Conservation (phyloP, 2,888 invertebrate species). For the Aphidoletes aphidimyza region DNA sequence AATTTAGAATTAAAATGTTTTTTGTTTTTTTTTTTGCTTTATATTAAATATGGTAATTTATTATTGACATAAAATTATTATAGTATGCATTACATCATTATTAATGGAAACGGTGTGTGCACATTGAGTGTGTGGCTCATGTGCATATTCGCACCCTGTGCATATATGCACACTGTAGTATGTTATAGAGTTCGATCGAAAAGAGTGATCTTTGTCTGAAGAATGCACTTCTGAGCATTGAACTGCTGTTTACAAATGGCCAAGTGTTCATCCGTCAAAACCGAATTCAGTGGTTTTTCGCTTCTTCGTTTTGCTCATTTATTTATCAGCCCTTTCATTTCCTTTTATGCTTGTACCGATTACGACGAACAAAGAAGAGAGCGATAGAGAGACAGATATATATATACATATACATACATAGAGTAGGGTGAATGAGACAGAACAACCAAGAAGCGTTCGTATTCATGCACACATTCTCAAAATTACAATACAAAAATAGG, state of each 20-base stretch:
- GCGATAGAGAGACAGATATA: too few relatives aligned
- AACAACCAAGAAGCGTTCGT: too few relatives aligned
- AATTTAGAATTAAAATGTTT: constrained; percentile 39
- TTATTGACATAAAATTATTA: constrained; percentile 38
- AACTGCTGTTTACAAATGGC: too few relatives aligned
- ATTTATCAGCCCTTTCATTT: constrained; percentile 1
- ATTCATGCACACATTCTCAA: not conserved
- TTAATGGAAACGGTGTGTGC: not conserved
- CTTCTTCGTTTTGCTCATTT: not conserved
- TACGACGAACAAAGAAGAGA: not conserved
- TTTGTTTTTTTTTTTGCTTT: too few relatives aligned
- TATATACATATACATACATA: too few relatives aligned
- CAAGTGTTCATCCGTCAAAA: not conserved
- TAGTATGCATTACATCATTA: constrained; percentile 10
- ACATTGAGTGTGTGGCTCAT: not conserved
- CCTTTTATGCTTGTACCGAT: constrained; percentile 37
- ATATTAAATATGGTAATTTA: constrained; percentile 33
- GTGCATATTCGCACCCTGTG: too few relatives aligned
- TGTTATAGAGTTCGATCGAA: too few relatives aligned
- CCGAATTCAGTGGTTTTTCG: not conserved
- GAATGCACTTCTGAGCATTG: not conserved
- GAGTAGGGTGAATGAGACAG: too few relatives aligned
- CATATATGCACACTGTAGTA: too few relatives aligned
- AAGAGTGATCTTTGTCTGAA: too few relatives aligned
- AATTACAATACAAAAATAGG: not conserved